Evolutionary conservation across 2,113 vertebrate genomes (phyloP).

Genomic region (Sorex araneus): DNA sequence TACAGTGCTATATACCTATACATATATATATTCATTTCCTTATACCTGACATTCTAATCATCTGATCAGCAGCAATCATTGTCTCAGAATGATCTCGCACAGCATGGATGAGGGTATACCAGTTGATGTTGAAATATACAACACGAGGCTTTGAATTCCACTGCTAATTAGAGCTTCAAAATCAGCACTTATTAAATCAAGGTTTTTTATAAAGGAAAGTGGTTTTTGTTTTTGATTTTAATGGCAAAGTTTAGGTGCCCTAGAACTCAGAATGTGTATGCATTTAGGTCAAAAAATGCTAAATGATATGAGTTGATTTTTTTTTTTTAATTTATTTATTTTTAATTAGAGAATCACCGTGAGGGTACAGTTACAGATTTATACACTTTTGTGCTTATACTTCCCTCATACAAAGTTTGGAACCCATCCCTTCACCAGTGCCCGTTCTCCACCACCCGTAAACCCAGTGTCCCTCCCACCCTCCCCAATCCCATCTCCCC

Average conservation of each 20-base stretch:
- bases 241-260: not conserved
- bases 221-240: not conserved
- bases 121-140: not conserved
- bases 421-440: no score
- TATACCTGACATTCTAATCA: not conserved
- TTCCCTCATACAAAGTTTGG: no score
- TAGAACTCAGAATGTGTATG: not conserved
- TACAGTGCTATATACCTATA: no score
- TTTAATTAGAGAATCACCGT: no score
- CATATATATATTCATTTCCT: not conserved
- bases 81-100: not conserved
- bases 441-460: no score
- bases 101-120: not conserved
- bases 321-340: no score
- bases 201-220: not conserved
- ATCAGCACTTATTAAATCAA: not conserved
- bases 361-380: no score
- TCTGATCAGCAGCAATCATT: not conserved
- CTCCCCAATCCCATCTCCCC: no score
- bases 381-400: no score
- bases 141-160: not conserved
- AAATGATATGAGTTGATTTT: not conserved
- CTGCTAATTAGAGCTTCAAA: conserved; percentile 26
- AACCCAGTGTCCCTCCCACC: no score
- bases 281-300: not conserved